A percentile compares a stretch with the other conserved stretches of the same genome.
These are phyloP conservation scores for Aurelia coerulea DNA, from an alignment of 30 jellyfish, hydroid and myxozoan species.

Conservation along the genomic window DNA sequence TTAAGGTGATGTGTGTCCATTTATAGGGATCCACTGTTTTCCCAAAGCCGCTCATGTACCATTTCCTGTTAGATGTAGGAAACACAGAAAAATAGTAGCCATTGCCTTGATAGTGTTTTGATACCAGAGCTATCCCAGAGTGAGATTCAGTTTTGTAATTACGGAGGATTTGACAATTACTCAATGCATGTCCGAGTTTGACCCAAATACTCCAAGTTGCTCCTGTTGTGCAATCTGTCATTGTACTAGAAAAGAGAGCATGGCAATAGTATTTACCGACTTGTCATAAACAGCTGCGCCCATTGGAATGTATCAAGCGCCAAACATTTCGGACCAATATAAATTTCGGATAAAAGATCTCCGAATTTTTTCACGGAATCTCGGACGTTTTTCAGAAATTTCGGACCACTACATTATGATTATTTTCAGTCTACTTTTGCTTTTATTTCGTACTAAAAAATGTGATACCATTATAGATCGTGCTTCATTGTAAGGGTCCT, in stretches of 20 bases:
- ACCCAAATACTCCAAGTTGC: conserved; percentile 8
- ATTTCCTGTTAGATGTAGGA: not conserved
- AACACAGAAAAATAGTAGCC: not conserved
- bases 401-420: too few relatives aligned
- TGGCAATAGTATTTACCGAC: too few relatives aligned
- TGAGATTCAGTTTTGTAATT: not conserved
- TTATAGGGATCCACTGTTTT: not conserved
- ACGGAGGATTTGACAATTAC: not conserved
- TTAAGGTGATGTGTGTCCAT: not conserved
- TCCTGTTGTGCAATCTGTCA: conserved; percentile 12
- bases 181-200: not conserved
- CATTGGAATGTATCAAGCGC: too few relatives aligned
- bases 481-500: too few relatives aligned
- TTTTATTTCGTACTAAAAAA: too few relatives aligned
- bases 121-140: not conserved
- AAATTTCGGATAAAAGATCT: too few relatives aligned
- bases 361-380: too few relatives aligned
- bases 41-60: not conserved
- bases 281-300: too few relatives aligned
- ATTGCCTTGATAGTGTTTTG: not conserved
- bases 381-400: too few relatives aligned
- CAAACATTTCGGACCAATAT: too few relatives aligned
- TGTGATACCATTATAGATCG: too few relatives aligned
- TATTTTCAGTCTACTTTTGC: too few relatives aligned
- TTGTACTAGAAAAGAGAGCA: not conserved